Conservation (phyloP, 2,888 invertebrate species). For the Stenolophus ochropezus region DNA sequence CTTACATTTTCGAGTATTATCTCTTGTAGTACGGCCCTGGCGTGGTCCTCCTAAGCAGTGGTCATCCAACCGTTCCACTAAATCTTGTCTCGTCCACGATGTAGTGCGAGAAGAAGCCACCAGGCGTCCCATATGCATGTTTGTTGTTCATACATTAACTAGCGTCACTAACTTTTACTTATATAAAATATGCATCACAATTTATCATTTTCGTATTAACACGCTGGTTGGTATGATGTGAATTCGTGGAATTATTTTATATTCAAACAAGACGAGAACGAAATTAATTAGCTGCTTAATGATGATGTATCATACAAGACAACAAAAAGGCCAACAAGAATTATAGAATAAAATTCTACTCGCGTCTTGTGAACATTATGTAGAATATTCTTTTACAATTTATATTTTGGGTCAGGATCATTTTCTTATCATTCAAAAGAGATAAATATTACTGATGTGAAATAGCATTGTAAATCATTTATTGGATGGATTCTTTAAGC, state of each 20-base stretch:
- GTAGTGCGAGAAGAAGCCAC: slow-evolving; percentile 28
- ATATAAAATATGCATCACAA: slow-evolving; percentile 26
- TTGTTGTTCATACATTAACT: slow-evolving; percentile 35
- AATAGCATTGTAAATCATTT: too few relatives aligned
- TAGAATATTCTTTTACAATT: neutral
- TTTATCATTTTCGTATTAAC: slow-evolving; percentile 31
- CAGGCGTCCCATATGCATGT: slow-evolving; percentile 25
- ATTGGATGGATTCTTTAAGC: too few relatives aligned
- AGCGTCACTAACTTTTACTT: slow-evolving; percentile 37
- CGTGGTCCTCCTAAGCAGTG: slow-evolving; percentile 15
- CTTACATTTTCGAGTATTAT: neutral
- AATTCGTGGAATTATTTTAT: slow-evolving; percentile 38
- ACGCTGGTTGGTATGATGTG: slow-evolving; percentile 26
- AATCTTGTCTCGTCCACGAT: slow-evolving; percentile 21
- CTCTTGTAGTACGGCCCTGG: neutral
- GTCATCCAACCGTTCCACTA: slow-evolving; percentile 26
- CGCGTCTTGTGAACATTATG: neutral
- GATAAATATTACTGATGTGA: neutral
- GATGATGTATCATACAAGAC: slow-evolving; percentile 9
- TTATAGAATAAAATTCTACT: neutral
- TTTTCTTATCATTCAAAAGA: neutral
- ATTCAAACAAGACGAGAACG: slow-evolving; percentile 18
- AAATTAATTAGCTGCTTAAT: slow-evolving; percentile 27
- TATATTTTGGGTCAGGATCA: too few relatives aligned
- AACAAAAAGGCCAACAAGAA: neutral